These are phyloP conservation scores for Saccopteryx leptura DNA, from an alignment of 2,113 vertebrate genomes.

Conservation along the genomic window DNA sequence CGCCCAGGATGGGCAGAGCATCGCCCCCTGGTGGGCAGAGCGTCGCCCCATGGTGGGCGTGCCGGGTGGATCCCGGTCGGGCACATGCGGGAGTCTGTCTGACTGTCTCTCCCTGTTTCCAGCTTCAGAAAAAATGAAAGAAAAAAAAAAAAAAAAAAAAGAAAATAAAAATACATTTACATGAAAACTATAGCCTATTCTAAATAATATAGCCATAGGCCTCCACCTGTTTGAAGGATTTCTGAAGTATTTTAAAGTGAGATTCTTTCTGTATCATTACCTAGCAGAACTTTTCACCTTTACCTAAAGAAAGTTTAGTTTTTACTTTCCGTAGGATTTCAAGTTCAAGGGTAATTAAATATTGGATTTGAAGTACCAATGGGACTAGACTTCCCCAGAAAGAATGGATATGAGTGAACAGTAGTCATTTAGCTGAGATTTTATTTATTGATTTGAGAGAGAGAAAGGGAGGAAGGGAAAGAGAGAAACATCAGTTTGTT, in stretches of 20 bases:
- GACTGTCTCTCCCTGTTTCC: too few relatives aligned
- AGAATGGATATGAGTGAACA: neutral
- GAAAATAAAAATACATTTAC: conserved; percentile 32
- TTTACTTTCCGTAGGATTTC: conserved; percentile 14
- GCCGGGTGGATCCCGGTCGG: too few relatives aligned
- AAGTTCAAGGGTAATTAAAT: conserved; percentile 19
- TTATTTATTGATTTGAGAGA: neutral
- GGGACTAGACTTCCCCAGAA: neutral
- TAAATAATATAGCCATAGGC: neutral
- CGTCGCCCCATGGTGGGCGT: too few relatives aligned
- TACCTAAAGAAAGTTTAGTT: conserved; percentile 6
- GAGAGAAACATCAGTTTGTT: too few relatives aligned
- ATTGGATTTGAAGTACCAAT: neutral
- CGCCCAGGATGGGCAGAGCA: too few relatives aligned
- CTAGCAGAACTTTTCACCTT: conserved; percentile 15
- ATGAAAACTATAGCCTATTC: conserved; percentile 6
- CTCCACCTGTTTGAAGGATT: neutral
- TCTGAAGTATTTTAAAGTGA: conserved; percentile 26
- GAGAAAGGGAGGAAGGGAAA: too few relatives aligned
- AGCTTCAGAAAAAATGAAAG: too few relatives aligned
- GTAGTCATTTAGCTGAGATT: conserved; percentile 32
- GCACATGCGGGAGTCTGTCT: too few relatives aligned
- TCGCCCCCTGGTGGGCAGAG: too few relatives aligned
- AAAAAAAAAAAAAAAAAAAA: too few relatives aligned
- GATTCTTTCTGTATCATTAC: neutral